Evolutionary conservation across 1,140 invertebrate species (phyloP).

Genomic region (Neelides sp.): DNA sequence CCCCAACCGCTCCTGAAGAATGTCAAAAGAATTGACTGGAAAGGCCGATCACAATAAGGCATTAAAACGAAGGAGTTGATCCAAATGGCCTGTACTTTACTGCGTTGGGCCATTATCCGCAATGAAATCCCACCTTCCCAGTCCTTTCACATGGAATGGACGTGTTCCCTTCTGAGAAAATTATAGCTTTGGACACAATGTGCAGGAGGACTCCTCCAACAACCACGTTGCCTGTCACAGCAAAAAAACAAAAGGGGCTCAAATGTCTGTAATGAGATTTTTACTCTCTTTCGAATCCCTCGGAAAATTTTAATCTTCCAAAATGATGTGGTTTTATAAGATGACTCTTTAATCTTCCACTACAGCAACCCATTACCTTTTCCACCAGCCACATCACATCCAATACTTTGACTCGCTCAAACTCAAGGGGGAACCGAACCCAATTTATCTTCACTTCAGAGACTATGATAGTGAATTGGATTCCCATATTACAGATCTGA

Average conservation of each 20-base stretch:
- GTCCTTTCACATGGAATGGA: slow-evolving; percentile 14
- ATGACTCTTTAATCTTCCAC: slow-evolving; percentile 18
- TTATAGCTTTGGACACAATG: slow-evolving; percentile 10
- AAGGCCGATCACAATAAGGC: too few relatives aligned
- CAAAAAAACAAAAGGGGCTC: slow-evolving; percentile 2
- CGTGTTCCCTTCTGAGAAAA: slow-evolving; percentile 12
- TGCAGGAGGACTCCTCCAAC: neutral
- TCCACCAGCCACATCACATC: neutral
- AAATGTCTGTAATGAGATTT: slow-evolving; percentile 5
- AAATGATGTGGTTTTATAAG: slow-evolving; percentile 16
- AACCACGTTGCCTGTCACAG: slow-evolving; percentile 8
- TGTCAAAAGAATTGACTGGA: too few relatives aligned
- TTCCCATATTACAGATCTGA: neutral
- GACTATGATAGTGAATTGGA: neutral
- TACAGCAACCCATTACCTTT: too few relatives aligned
- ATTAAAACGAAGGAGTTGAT: too few relatives aligned
- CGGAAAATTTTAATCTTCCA: slow-evolving; percentile 9
- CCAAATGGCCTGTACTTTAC: too few relatives aligned
- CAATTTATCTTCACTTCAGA: neutral
- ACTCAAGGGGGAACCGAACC: neutral
- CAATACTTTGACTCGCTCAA: neutral
- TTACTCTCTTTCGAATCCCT: neutral
- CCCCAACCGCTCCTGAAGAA: too few relatives aligned
- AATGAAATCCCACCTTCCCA: too few relatives aligned
- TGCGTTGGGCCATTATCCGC: too few relatives aligned